Evolutionary conservation across 2,888 invertebrate species (phyloP), one percentile per base, ranked within the genome.

Genomic region (Agonopterix arenella): DNA sequence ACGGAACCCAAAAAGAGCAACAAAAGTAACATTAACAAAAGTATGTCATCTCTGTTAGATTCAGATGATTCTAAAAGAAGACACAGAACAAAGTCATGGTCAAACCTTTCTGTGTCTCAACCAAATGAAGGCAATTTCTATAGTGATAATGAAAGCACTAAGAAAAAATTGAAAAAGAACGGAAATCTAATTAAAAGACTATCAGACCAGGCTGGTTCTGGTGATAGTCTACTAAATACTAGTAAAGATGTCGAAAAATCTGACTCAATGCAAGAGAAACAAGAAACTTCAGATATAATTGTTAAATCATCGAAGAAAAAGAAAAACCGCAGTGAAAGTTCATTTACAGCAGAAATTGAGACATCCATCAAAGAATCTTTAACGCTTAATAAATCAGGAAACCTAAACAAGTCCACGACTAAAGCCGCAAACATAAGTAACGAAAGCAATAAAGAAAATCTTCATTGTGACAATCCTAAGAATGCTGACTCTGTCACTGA

Each of bases 31-130:
- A 52, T 73, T 10, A 83, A 80, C 55, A 84, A 77, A 65, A 81
- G 74, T 50, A 61, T 69, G 8, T 68, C 81, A 47, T 62, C 61
- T 44, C 43, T 73, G 49, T 66, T 70, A 44, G 56, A 59, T 50
- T 16, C 55, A 43, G 58, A 52, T 37, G 60, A 58, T 47, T 53
- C 59, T 1, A 66, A 66, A 58, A 78, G 77, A 58, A 75, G 78
- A 52, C 69, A 68, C 44, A 72, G 84, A 66, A 80, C 80, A 11
- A 80, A 76, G 56, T 84, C 86, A 18, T 82, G 76, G 72, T 74
- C 80, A 51, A 68, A 66, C 37, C 49, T 69, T 9, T 54, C 65
- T 38, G 49, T 56, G 11, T 45, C 56, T 46, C 53, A 61, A 51
- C 28, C 53, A 48, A 61, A 54, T 44, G 66, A 73, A 41, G 62